Conservation (phyloP, 2,113 vertebrate genomes). For the Prolemur simus region DNA sequence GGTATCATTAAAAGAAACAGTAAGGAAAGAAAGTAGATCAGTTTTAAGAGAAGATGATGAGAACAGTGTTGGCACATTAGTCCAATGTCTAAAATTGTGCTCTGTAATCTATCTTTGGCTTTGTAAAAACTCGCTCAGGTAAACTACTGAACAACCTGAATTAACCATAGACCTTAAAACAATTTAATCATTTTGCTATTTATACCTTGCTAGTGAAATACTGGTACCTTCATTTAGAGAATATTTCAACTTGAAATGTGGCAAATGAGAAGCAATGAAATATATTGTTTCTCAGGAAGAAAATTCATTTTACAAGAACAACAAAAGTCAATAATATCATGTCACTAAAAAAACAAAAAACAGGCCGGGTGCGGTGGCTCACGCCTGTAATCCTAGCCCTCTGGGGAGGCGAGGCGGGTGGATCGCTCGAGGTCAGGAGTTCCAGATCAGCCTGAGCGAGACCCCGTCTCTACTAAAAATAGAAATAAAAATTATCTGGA, state of each 20-base stretch:
- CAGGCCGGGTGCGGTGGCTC: too few relatives aligned
- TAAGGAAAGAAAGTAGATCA: background rate
- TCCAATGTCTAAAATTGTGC: background rate
- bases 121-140: background rate
- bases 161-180: background rate
- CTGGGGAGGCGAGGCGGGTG: too few relatives aligned
- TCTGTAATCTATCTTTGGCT: background rate
- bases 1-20: background rate
- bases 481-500: too few relatives aligned
- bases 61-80: background rate
- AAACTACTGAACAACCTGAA: background rate
- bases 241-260: background rate
- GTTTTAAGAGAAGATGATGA: background rate
- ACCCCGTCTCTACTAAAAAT: too few relatives aligned
- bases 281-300: background rate
- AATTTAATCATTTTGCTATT: background rate
- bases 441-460: too few relatives aligned
- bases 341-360: accelerated
- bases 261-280: background rate
- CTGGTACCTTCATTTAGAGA: background rate
- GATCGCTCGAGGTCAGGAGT: too few relatives aligned
- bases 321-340: background rate
- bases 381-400: too few relatives aligned
- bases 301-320: background rate
- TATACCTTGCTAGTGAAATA: background rate